Base-by-base conservation (phyloP, 2,113 vertebrate species). In the Pycnonotus jocosus region DNA sequence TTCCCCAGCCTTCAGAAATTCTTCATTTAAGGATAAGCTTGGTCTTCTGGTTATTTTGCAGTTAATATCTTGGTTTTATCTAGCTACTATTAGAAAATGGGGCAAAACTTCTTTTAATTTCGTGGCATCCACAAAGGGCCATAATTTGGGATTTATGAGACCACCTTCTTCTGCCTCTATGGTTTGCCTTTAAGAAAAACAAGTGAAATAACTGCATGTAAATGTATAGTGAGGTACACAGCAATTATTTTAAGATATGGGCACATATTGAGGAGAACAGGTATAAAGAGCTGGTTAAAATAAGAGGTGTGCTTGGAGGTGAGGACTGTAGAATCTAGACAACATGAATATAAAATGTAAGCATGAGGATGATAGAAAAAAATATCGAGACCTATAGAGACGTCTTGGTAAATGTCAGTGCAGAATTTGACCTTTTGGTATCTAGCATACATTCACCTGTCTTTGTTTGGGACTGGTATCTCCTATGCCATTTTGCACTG, bases 341-440 rank as follows among this genome's bases (percentile, higher is more conserved):
- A 95, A 81, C 50, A 68, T 92, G 88, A 97, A 96, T 95, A 95
- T 84, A 92, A 86, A 92, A 92, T 23, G 15, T 74, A 97, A 97
- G 88, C 88, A 71, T 3, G 20, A 22, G 76, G 82, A 95, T 92
- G 95, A 95, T 51, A 92, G 91, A 62, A 94, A 95, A 96, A 96
- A 82, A 93, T 83, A 95, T 54, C 86, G 77, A 94, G 83, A 88
- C 76, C 95, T 94, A 93, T 84, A 86, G 96, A 95, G 94, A 96
- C 35, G 0, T 92, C 82, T 95, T 70, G 85, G 95, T 96, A 97
- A 97, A 97, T 97, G 94, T 97, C 94, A 97, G 80, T 54, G 68
- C 72, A 93, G 82, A 96, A 93, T 78, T 12, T 96, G 94, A 97
- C 96, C 95, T 97, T 97, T 96, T 62, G 47, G 47, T 88, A 84